Evolutionary conservation across 53 echinoderm and acorn worm species (phyloP).

Genomic region (Paelopatides confundens): DNA sequence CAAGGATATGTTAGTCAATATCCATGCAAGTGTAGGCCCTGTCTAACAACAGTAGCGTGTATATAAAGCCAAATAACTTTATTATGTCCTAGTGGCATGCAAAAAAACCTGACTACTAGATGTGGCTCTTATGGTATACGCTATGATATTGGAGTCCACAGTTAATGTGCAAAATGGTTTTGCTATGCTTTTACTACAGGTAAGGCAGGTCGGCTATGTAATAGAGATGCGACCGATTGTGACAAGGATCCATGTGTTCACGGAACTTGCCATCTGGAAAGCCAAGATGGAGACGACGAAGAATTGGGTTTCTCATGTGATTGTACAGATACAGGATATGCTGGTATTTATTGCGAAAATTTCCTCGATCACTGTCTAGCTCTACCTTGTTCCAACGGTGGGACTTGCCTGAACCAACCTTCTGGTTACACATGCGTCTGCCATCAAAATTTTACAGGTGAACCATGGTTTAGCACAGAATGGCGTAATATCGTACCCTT

Average conservation of each 20-base stretch:
- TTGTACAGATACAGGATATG: slow-evolving; percentile 9
- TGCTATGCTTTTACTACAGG: background rate
- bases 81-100: too few relatives aligned
- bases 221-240: slow-evolving; percentile 38
- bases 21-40: too few relatives aligned
- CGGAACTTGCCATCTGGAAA: background rate
- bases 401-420: background rate
- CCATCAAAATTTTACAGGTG: slow-evolving; percentile 28
- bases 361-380: slow-evolving; percentile 4
- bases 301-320: background rate
- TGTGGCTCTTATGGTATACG: too few relatives aligned
- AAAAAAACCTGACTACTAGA: too few relatives aligned
- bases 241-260: slow-evolving; percentile 9
- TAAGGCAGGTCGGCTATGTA: slow-evolving; percentile 6
- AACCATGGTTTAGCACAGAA: background rate
- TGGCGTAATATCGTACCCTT: too few relatives aligned
- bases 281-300: background rate
- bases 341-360: slow-evolving; percentile 37
- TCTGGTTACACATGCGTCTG: slow-evolving; percentile 24
- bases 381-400: slow-evolving; percentile 19
- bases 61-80: too few relatives aligned
- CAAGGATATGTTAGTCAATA: too few relatives aligned
- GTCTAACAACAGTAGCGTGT: too few relatives aligned
- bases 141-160: too few relatives aligned
- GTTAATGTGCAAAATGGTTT: too few relatives aligned